These are phyloP conservation scores for Oscheius myriophilus DNA, from an alignment of 2,888 invertebrate genomes.

Conservation along the genomic window DNA sequence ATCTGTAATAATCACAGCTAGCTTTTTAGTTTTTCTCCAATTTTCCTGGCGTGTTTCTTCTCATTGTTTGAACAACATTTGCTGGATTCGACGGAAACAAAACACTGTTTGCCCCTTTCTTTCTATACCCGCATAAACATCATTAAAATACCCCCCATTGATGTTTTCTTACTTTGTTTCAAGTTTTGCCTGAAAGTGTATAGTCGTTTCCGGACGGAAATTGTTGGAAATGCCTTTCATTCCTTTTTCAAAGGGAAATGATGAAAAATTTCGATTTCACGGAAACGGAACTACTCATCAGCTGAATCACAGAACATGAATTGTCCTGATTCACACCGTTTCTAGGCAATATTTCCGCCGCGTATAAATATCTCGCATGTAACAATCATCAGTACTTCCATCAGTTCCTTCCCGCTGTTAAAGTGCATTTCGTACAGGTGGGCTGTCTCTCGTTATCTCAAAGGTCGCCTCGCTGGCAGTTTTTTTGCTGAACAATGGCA, in stretches of 20 bases:
- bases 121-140: background rate
- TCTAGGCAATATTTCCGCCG: background rate
- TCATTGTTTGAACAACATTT: background rate
- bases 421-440: no score
- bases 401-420: no score
- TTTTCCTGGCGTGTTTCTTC: background rate
- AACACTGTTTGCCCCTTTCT: background rate
- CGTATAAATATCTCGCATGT: no score
- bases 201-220: background rate
- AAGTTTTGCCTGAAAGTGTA: background rate
- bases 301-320: background rate
- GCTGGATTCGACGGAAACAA: background rate
- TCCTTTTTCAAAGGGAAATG: background rate
- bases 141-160: background rate
- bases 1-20: no score
- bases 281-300: background rate
- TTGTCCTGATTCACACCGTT: background rate
- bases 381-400: no score
- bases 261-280: background rate
- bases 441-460: constrained; percentile 9
- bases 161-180: background rate
- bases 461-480: background rate
- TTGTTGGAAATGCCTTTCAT: background rate
- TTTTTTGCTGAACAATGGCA: constrained; percentile 17
- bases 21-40: no score